Base-by-base conservation (phyloP, 2,888 invertebrate genomes). In the Carpatolechia fugitivella region DNA sequence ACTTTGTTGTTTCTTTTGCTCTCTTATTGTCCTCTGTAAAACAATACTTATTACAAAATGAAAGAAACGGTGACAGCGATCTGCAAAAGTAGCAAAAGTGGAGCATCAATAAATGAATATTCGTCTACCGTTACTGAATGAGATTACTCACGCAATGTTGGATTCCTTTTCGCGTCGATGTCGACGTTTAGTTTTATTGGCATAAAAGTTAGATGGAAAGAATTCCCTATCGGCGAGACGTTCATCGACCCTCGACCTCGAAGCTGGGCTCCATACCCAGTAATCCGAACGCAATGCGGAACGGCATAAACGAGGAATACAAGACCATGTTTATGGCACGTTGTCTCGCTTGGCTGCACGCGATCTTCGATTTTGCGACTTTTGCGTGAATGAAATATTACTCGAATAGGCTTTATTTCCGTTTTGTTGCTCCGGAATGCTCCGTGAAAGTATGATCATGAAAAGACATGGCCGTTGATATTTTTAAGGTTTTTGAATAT, bases 281-380 rank as follows among this genome's bases (percentile, higher is more conserved):
- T 16, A 36, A 76, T 73, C 66, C 68, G 66, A 72, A 68, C 63
- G 74, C 76, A 76, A 78, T 76, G 78, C 76, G 78, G 78, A 78
- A 79, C 72, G 69, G 60, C 60, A 69, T 74, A 72, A 74, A 75
- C 73, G 73, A 76, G 59, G 66, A 74, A 74, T 74, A 72, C 65
- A 66, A 68, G 64, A 71, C 68, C 74, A 78, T 74, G 73, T 74
- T 77, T 76, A 80, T 77, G 70, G 75, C 66, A 60, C 63, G 60
- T 61, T 55, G 68, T 68, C 61, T 64, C 66, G 65, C 64, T 62
- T 51, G 60, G 66, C 48, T 64, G 65, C 63, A 40, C 65, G 62
- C 60, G 54, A 54, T 48, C 35, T 49, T 36, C 49, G 49, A 49
- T 49, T 35, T n/a, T 10, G 33, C 49, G n/a, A n/a, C n/a, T n/a